These are phyloP conservation scores for Gastrophryne carolinensis DNA, from an alignment of 2,797 vertebrate species.

Conservation along the genomic window DNA sequence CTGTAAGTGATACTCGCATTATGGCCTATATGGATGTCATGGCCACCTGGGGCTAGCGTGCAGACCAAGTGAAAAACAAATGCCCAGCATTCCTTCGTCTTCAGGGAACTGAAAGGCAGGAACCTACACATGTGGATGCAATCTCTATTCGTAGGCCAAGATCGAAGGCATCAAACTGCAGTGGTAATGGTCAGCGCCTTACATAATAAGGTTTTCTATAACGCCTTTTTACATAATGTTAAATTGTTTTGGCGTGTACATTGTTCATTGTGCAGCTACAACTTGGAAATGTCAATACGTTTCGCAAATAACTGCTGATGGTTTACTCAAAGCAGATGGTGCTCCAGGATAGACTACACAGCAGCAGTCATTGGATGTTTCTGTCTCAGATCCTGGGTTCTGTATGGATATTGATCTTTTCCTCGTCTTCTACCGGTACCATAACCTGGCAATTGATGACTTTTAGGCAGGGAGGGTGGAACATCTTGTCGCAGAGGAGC, in stretches of 20 bases:
- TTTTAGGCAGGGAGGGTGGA: constrained; percentile 87
- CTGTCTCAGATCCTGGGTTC: constrained; percentile 78
- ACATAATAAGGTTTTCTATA: no score
- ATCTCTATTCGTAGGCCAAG: background rate
- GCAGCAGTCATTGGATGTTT: constrained; percentile 87
- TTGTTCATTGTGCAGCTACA: constrained; percentile 1
- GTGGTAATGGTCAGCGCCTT: constrained; percentile 8
- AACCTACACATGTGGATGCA: background rate
- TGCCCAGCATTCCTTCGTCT: constrained; percentile 7
- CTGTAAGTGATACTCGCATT: background rate
- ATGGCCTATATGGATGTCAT: background rate
- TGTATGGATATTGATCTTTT: constrained; percentile 74
- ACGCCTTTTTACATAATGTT: no score
- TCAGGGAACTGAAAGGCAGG: constrained; percentile 19
- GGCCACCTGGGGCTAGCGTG: constrained; percentile 1
- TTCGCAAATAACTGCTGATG: rapidly evolving
- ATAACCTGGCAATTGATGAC: constrained; percentile 77
- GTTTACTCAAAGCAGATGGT: background rate
- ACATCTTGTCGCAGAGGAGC: constrained; percentile 92
- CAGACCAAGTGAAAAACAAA: background rate
- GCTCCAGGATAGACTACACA: constrained; percentile 68
- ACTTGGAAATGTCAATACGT: background rate
- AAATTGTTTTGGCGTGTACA: constrained; percentile 14
- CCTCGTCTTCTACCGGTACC: constrained; percentile 75
- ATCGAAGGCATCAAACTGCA: constrained; percentile 3